Percentiles rank a stretch among this genome's conserved stretches.
phyloP scores from a whole-genome alignment of 2,113 vertebrate genomes.

The Ochotona curzoniae region DNA sequence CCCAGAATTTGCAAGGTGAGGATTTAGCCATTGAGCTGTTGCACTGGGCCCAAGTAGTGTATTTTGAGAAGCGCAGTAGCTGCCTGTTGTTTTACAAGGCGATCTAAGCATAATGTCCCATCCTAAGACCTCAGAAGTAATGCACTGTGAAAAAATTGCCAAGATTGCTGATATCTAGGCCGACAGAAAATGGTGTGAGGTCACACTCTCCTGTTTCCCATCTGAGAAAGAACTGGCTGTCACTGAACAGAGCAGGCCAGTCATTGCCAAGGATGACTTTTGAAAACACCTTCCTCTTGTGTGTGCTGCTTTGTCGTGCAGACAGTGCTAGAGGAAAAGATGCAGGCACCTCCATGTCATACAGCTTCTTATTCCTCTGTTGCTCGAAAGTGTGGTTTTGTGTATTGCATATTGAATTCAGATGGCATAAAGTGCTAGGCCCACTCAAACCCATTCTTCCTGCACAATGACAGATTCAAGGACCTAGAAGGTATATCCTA shows the following conservation, averaged over 20 bases:
- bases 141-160: background rate
- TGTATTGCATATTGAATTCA: background rate
- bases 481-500: background rate
- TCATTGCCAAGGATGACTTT: background rate
- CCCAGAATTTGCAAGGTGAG: too few species aligned
- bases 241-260: background rate
- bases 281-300: background rate
- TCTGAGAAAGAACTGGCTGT: background rate
- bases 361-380: background rate
- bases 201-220: background rate
- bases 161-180: constrained; percentile 30
- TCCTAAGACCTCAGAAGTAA: background rate
- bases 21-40: too few species aligned
- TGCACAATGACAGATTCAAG: background rate
- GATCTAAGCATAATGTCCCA: background rate
- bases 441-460: background rate
- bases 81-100: background rate
- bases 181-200: background rate
- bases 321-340: background rate
- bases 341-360: background rate
- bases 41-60: background rate
- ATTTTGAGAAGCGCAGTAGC: background rate
- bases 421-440: background rate
- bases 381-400: background rate
- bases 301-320: background rate